Conservation (phyloP, 2,888 invertebrate species). For the Diarsia mendica region DNA sequence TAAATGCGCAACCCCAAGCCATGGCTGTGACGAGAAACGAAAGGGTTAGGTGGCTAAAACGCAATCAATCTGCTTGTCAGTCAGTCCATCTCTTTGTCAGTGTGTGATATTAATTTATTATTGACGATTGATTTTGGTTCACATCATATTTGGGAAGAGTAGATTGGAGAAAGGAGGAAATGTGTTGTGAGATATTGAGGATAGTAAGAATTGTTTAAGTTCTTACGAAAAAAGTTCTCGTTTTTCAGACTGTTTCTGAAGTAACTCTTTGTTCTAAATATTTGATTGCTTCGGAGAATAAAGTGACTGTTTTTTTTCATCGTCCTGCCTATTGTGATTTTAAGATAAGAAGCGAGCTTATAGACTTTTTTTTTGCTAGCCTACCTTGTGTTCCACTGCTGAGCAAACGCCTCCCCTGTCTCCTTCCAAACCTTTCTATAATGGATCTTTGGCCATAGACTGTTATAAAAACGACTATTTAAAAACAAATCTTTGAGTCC, state of each 20-base stretch:
- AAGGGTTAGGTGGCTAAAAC: constrained; percentile 73
- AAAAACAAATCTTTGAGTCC: too few relatives aligned
- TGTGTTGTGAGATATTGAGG: not conserved
- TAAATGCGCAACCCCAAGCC: constrained; percentile 63
- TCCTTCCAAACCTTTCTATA: too few relatives aligned
- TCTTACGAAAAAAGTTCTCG: not conserved
- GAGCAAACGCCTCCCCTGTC: too few relatives aligned
- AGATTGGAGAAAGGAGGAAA: not conserved
- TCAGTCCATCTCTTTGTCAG: constrained; percentile 72
- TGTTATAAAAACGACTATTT: too few relatives aligned
- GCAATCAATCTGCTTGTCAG: constrained; percentile 76
- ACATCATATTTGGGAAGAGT: constrained; percentile 43
- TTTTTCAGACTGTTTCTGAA: not conserved
- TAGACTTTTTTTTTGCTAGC: too few relatives aligned
- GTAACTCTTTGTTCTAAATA: not conserved
- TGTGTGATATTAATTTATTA: constrained; percentile 68
- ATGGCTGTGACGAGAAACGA: constrained; percentile 71
- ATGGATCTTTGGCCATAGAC: too few relatives aligned
- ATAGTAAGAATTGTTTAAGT: not conserved
- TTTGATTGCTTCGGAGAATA: not conserved
- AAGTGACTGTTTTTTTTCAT: not conserved
- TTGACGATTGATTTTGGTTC: constrained; percentile 61
- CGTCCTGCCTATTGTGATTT: too few relatives aligned
- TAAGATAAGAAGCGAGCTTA: too few relatives aligned
- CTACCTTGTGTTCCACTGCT: too few relatives aligned